phyloP scores from a whole-genome alignment of 2,797 vertebrate species.

The Numenius phaeopus region DNA sequence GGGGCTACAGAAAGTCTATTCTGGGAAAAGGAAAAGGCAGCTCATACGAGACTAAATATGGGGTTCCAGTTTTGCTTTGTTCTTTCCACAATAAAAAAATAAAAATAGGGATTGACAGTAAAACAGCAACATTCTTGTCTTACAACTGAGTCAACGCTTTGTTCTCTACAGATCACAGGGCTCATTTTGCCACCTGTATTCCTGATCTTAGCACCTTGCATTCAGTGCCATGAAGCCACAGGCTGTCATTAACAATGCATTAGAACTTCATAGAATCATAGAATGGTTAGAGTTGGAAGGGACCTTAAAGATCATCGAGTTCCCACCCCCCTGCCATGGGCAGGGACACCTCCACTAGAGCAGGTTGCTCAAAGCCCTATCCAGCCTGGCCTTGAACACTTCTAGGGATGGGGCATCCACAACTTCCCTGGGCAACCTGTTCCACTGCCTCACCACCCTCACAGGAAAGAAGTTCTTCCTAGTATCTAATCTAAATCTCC shows the following conservation, averaged over 20 bases:
- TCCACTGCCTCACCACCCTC: too few species aligned
- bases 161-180: background rate
- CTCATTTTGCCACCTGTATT: background rate
- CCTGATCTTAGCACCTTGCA: background rate
- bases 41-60: accelerated
- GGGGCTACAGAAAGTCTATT: background rate
- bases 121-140: background rate
- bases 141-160: background rate
- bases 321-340: too few species aligned
- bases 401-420: too few species aligned
- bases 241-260: background rate
- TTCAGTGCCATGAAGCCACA: background rate
- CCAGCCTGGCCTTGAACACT: too few species aligned
- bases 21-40: background rate
- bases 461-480: too few species aligned
- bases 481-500: too few species aligned
- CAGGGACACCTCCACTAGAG: too few species aligned
- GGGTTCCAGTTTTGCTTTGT: background rate
- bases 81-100: background rate
- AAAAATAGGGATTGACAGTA: background rate
- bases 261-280: background rate
- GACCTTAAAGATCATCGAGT: too few species aligned
- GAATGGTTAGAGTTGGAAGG: too few species aligned
- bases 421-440: too few species aligned
- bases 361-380: too few species aligned